Evolutionary conservation across 2,888 invertebrate species (phyloP), one percentile per base, ranked within the genome.

Genomic region (Trissolcus japonicus): DNA sequence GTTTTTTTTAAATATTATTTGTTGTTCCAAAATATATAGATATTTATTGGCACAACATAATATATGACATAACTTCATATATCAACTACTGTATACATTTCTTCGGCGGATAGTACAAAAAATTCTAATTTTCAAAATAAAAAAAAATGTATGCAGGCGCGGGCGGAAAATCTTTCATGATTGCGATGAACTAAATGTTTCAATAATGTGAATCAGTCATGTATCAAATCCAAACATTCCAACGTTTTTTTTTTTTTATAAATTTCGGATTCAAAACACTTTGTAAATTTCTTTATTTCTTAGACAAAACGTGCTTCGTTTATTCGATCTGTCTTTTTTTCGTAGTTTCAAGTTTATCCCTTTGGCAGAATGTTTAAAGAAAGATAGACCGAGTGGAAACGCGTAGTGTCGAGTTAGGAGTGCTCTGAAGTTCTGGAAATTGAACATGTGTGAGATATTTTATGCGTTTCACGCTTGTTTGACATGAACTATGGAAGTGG

Each of bases 381-480:
- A 73, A 73, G 72, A 77, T 46, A 60, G 72, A 60, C 17, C 66
- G 53, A 71, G 62, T 59, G 35, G 16, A 67, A 76, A 62, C 53
- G 63, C 67, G n/a, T 51, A 57, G 65, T 61, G 14, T 48, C 61
- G 59, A 60, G 67, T 76, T 63, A 71, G 72, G 73, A 77, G 72
- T 77, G 77, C 60, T 77, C 55, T 73, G 77, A 77, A 77, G 77
- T 77, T 72, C 68, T 68, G 79, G 79, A 75, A 77, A 76, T 71
- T 67, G 56, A 68, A 66, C 63, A 63, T 59, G 14, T 71, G 17
- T 55, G 35, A 66, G 67, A 54, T 51, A 54, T 71, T 73, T 29
- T 59, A 43, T 62, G 56, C 16, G 74, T 68, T 77, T 92, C 92
- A 93, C 91, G 92, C 91, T 86, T 94, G 94, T 85, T 94, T 94